Conservation (phyloP, 2,113 vertebrate genomes). For the Perca schrenkii region DNA sequence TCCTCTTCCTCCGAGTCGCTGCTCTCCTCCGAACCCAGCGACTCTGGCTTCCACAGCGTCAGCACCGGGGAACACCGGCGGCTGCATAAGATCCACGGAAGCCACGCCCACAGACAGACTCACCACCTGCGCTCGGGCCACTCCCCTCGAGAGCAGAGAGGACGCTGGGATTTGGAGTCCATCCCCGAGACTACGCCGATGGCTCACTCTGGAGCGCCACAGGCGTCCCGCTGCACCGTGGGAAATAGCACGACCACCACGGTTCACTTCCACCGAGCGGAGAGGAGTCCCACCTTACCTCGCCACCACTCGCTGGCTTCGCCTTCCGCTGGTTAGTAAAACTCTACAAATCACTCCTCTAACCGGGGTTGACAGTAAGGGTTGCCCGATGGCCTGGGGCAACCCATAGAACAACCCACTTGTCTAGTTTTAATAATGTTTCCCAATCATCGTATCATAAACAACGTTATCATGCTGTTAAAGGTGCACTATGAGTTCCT, state of each 20-base stretch:
- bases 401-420: too few relatives aligned
- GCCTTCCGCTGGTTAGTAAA: slow-evolving; percentile 50
- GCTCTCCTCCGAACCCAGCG: slow-evolving; percentile 74
- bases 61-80: slow-evolving; percentile 76
- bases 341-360: background rate
- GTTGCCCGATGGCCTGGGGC: too few relatives aligned
- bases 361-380: too few relatives aligned
- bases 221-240: slow-evolving; percentile 68
- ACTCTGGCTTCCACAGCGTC: slow-evolving; percentile 78
- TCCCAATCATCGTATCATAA: too few relatives aligned
- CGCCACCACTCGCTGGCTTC: slow-evolving; percentile 61
- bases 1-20: slow-evolving; percentile 72
- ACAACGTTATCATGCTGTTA: too few relatives aligned
- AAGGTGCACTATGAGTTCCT: too few relatives aligned
- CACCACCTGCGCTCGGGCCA: slow-evolving; percentile 63
- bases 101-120: slow-evolving; percentile 60
- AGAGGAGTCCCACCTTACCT: slow-evolving; percentile 76
- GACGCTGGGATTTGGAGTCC: slow-evolving; percentile 83
- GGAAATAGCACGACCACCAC: slow-evolving; percentile 77
- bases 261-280: slow-evolving; percentile 78
- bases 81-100: slow-evolving; percentile 74
- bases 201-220: slow-evolving; percentile 39
- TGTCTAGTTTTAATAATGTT: too few relatives aligned
- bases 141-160: slow-evolving; percentile 76
- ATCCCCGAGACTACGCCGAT: slow-evolving; percentile 76